phyloP scores from a whole-genome alignment of 2,797 vertebrate genomes.

The Galago senegalensis region DNA sequence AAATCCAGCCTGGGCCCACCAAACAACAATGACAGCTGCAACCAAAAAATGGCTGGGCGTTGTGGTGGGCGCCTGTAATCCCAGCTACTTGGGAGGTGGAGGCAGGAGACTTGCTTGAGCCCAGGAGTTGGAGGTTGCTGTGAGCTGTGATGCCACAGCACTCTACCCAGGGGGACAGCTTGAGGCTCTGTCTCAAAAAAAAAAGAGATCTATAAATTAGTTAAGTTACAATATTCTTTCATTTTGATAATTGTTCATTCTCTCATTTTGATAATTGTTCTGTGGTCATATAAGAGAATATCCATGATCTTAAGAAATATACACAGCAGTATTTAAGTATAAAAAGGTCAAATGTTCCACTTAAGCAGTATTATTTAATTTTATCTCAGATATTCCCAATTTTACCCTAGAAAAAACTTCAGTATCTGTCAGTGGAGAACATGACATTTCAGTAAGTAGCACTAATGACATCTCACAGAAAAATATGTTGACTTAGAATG shows the following conservation, averaged over 20 bases:
- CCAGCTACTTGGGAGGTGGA: too few species aligned
- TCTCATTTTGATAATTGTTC: background rate
- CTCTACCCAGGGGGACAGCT: too few species aligned
- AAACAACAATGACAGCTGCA: too few species aligned
- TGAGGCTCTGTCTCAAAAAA: too few species aligned
- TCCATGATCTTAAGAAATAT: constrained; percentile 22
- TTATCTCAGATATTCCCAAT: constrained; percentile 30
- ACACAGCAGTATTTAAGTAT: background rate
- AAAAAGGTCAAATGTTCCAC: constrained; percentile 13
- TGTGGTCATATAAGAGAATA: background rate
- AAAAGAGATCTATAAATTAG: background rate
- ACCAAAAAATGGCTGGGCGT: too few species aligned
- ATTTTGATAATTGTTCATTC: background rate
- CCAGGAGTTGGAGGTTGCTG: too few species aligned
- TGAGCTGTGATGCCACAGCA: too few species aligned
- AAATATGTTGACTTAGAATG: constrained; percentile 11
- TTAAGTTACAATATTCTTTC: background rate
- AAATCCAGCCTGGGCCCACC: too few species aligned
- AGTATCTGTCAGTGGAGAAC: constrained; percentile 12
- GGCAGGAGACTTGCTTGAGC: too few species aligned
- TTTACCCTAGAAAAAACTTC: constrained; percentile 22
- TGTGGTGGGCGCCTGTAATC: too few species aligned
- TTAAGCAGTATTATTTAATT: constrained; percentile 27
- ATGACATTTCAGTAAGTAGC: constrained; percentile 20
- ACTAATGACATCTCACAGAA: constrained; percentile 35